phyloP scores from a whole-genome alignment of 2,797 vertebrate genomes.

The Alfaro cultratus region DNA sequence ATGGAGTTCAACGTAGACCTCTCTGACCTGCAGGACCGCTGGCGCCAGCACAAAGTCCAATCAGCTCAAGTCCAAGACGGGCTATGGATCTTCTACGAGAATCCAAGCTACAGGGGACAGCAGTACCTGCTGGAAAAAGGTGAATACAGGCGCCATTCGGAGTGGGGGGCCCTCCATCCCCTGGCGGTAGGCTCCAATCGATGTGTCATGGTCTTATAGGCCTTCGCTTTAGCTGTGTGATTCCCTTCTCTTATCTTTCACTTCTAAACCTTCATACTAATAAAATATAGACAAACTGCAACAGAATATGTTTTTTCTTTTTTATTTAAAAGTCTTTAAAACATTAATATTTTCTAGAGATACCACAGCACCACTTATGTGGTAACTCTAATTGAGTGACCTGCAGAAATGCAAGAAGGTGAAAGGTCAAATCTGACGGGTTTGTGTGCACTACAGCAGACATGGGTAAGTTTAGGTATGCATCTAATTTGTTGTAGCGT shows the following conservation, averaged over 20 bases:
- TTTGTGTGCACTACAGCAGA: background rate
- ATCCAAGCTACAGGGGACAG: conserved; percentile 81
- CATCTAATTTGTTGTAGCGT: background rate
- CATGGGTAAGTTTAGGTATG: background rate
- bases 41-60: conserved; percentile 47
- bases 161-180: conserved; percentile 83
- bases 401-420: background rate
- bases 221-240: background rate
- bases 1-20: conserved; percentile 53
- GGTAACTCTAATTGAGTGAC: background rate
- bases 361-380: background rate
- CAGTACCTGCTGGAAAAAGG: conserved; percentile 87
- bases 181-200: conserved; percentile 79
- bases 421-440: background rate
- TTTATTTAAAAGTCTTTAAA: background rate
- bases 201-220: conserved; percentile 35
- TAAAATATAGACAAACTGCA: conserved; percentile 28
- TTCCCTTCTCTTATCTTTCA: conserved; percentile 6
- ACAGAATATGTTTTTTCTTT: background rate
- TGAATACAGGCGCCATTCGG: conserved; percentile 81
- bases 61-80: conserved; percentile 73
- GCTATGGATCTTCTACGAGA: conserved; percentile 76
- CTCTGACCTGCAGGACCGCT: conserved; percentile 54
- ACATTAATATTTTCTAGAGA: background rate
- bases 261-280: conserved; percentile 17